These are phyloP conservation scores for Echinarachnius parma DNA, from an alignment of 53 echinoderm and acorn worm species.

Conservation along the genomic window DNA sequence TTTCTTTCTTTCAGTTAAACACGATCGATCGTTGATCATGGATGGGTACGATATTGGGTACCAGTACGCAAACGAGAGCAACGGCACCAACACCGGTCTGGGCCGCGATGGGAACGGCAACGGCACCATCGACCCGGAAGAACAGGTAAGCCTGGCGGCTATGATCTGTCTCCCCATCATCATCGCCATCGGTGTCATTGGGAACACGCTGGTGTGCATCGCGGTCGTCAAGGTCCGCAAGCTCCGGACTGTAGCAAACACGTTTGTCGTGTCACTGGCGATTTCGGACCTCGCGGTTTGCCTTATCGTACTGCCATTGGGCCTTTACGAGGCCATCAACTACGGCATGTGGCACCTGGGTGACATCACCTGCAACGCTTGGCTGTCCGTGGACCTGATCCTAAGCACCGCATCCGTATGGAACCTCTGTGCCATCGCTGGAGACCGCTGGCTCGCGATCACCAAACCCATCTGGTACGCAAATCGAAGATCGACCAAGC, in stretches of 20 bases:
- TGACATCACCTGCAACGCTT: constrained; percentile 28
- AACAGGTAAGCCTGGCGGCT: constrained; percentile 29
- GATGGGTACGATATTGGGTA: no score
- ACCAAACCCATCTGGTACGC: constrained; percentile 46
- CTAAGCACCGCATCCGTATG: constrained; percentile 34
- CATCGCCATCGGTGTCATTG: constrained; percentile 20
- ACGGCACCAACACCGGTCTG: background rate
- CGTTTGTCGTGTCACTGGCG: constrained; percentile 36
- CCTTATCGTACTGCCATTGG: constrained; percentile 29
- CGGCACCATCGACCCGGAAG: constrained; percentile 27
- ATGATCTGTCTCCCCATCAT: constrained; percentile 26
- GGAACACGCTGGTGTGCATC: constrained; percentile 34
- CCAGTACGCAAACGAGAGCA: no score
- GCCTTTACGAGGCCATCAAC: constrained; percentile 20
- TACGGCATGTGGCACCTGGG: constrained; percentile 20
- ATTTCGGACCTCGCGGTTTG: constrained; percentile 32
- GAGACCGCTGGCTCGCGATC: constrained; percentile 45
- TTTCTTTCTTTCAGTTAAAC: no score
- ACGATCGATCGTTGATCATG: no score
- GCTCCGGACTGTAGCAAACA: constrained; percentile 44
- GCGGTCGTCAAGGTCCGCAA: constrained; percentile 33
- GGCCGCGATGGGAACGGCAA: background rate
- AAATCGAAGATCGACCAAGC: constrained; percentile 6
- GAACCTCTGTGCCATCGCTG: constrained; percentile 42
- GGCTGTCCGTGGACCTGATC: constrained; percentile 32